Evolutionary conservation across 1,140 invertebrate genomes (phyloP).

Genomic region (Zaprionus vittiger): DNA sequence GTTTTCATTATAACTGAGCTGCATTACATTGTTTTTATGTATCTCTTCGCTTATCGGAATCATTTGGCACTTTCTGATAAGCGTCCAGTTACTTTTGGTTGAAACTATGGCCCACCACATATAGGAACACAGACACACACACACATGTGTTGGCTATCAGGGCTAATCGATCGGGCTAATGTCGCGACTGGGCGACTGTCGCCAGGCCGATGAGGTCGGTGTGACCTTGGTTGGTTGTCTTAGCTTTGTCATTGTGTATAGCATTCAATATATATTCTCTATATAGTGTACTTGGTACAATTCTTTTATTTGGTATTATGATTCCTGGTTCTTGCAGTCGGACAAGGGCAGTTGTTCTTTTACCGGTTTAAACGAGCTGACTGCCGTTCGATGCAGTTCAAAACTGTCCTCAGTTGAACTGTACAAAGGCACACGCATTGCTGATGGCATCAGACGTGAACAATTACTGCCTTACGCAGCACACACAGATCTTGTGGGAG

Average conservation of each 20-base stretch:
- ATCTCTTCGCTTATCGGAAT: conserved; percentile 56
- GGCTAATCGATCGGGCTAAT: conserved; percentile 33
- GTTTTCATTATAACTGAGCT: conserved; percentile 50
- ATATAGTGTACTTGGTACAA: background rate
- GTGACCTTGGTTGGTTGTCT: conserved; percentile 22
- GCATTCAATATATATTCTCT: background rate
- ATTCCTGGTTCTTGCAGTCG: background rate
- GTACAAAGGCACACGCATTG: conserved; percentile 48
- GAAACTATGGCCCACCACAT: background rate
- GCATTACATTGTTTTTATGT: conserved; percentile 38
- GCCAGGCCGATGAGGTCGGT: conserved; percentile 23
- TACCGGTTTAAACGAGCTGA: conserved; percentile 54
- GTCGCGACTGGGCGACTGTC: conserved; percentile 23
- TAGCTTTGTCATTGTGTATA: conserved; percentile 2
- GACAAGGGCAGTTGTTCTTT: conserved; percentile 3
- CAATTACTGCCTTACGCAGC: conserved; percentile 49
- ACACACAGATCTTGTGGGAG: conserved; percentile 56
- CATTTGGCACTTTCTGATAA: conserved; percentile 64
- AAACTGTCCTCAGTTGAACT: conserved; percentile 39
- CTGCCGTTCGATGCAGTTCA: conserved; percentile 38
- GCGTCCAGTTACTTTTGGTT: background rate
- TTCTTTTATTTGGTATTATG: background rate
- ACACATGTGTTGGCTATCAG: conserved; percentile 2
- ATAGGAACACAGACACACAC: background rate
- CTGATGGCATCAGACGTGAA: conserved; percentile 54